Evolutionary conservation across 2,888 invertebrate species (phyloP).

Genomic region (Callosobruchus maculatus): DNA sequence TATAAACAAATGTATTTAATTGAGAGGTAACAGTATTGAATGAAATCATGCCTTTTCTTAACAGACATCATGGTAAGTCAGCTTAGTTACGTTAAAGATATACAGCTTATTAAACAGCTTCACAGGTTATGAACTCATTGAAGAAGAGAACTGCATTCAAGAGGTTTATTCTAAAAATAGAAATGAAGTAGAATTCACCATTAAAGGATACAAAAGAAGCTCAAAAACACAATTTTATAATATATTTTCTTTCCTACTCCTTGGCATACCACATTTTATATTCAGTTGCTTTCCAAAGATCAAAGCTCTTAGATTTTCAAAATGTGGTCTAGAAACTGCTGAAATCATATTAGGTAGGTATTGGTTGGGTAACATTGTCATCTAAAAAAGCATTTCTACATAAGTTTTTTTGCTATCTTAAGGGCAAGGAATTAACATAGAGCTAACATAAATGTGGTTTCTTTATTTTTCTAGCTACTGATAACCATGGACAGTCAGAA

Average conservation of each 20-base stretch:
- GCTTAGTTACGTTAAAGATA: not conserved
- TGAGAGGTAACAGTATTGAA: not conserved
- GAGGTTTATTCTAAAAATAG: slow-evolving; percentile 5
- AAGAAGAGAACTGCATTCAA: slow-evolving; percentile 5
- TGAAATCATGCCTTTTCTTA: not conserved
- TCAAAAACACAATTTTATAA: slow-evolving; percentile 7
- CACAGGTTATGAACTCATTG: slow-evolving; percentile 7
- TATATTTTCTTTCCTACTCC: slow-evolving; percentile 6
- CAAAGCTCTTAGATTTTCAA: slow-evolving; percentile 10
- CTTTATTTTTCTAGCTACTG: slow-evolving; percentile 7
- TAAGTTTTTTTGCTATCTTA: too few relatives aligned
- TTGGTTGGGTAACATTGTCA: not conserved
- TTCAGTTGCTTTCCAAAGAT: slow-evolving; percentile 9
- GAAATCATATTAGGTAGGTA: slow-evolving; percentile 12
- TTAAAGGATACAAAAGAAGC: slow-evolving; percentile 3
- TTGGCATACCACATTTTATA: slow-evolving; percentile 17
- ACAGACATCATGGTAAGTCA: not conserved
- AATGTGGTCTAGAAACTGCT: slow-evolving; percentile 6
- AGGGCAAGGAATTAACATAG: too few relatives aligned
- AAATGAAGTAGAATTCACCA: slow-evolving; percentile 7
- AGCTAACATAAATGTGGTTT: too few relatives aligned
- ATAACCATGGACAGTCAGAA: slow-evolving; percentile 3
- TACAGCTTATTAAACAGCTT: not conserved
- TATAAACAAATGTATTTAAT: not conserved
- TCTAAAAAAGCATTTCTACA: not conserved